Evolutionary conservation across 2,888 invertebrate genomes (phyloP), one percentile per base, ranked within the genome.

Genomic region (Reticulitermes lucifugus): DNA sequence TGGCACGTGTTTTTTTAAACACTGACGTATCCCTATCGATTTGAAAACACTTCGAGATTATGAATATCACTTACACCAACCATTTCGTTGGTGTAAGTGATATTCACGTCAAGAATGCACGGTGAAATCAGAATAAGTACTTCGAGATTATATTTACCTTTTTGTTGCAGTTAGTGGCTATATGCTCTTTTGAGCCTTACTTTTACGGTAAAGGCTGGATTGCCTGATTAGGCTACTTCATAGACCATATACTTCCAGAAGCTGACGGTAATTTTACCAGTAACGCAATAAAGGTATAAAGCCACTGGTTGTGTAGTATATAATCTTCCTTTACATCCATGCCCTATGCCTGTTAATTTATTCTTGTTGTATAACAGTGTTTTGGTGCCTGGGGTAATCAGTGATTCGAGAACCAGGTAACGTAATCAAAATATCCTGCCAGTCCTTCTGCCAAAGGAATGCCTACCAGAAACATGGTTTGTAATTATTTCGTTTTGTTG

Each of bases 311-410:
- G 25, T 12, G n/a, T 25, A 65, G 6, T n/a, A 25, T 25, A 10
- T n/a, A 65, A 65, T 65, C 25, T 25, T 65, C n/a, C 65, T 65
- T 25, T 60, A 25, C 6, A n/a, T 65, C 7, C n/a, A 65, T 25
- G 60, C 6, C 65, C n/a, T 9, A n/a, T 1, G 12, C 5, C 0
- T n/a, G 7, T 65, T 65, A 65, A 25, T 35, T 35, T n/a, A n/a
- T 65, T 65, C n/a, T 25, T 77, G 77, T 43, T 46, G 43, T 43
- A n/a, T 77, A 77, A 43, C n/a, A 25, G 43, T 21, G 77, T 77
- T 77, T 77, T 43, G 43, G 77, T 46, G 77, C 77, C 77, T 5
- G 46, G 77, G 43, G 77, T 77, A 77, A 77, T 77, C 35, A 77
- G 77, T 46, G 35, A 77, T 77, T 43, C 77, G 10, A 77, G 10